A percentile compares a stretch with the other conserved stretches of the same genome.
These are phyloP conservation scores for Argya squamiceps DNA, from an alignment of 2,797 vertebrate genomes.

Conservation along the genomic window DNA sequence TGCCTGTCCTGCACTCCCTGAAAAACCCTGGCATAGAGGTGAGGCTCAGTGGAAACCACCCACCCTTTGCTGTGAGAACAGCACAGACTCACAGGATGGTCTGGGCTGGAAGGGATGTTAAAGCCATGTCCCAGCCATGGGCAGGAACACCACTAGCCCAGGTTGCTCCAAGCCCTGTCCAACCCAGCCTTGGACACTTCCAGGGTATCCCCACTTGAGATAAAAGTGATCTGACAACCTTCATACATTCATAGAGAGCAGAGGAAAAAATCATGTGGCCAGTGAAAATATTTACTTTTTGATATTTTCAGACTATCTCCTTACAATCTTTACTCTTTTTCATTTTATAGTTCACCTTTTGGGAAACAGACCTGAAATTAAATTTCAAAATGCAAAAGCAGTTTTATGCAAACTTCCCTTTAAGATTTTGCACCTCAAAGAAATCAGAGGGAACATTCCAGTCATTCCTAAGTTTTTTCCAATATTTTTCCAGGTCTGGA, in stretches of 20 bases:
- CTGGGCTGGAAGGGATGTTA: background rate
- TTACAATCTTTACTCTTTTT: background rate
- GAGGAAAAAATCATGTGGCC: rapidly evolving
- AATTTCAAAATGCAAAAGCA: background rate
- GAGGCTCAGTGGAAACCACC: background rate
- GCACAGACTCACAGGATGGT: background rate
- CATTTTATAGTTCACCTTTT: background rate
- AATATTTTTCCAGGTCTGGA: background rate
- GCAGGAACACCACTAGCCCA: background rate
- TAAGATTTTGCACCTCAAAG: background rate
- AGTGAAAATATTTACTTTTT: background rate
- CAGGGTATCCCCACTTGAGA: background rate
- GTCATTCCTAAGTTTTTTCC: background rate
- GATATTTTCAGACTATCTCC: background rate
- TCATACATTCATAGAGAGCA: background rate
- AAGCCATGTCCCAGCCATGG: background rate
- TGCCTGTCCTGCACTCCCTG: background rate
- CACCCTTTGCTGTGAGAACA: background rate
- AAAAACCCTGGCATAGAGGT: background rate
- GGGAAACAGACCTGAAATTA: background rate
- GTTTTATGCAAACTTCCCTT: background rate
- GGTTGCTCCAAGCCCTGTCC: rapidly evolving
- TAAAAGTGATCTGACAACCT: background rate
- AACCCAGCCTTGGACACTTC: background rate
- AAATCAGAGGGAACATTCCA: background rate